Conservation (phyloP, 2,888 invertebrate species). For the Corbicula japonica region DNA sequence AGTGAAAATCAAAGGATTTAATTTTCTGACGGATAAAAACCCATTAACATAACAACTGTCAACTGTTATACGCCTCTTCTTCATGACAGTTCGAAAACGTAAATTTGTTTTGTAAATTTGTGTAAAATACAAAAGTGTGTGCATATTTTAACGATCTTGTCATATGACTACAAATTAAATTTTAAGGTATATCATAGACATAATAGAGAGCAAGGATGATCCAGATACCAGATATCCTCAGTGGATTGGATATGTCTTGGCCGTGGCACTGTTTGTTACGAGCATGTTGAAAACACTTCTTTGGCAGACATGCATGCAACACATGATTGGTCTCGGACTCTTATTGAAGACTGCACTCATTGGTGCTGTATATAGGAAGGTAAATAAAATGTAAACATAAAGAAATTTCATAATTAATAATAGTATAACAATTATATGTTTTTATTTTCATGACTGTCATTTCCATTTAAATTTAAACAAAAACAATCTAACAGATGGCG, state of each 20-base stretch:
- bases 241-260: constrained; percentile 49
- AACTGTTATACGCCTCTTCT: no score
- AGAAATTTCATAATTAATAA: no score
- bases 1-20: no score
- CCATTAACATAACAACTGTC: no score
- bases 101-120: no score
- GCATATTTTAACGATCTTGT: not conserved
- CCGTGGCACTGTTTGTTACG: constrained; percentile 47
- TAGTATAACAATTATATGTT: no score
- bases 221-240: constrained; percentile 2
- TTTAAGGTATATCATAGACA: constrained; percentile 53
- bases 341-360: constrained; percentile 46
- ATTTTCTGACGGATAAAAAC: no score
- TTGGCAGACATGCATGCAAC: constrained; percentile 48
- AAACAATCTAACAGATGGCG: no score
- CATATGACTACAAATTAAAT: no score
- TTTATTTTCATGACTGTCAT: not conserved
- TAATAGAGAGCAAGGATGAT: constrained; percentile 35
- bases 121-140: not conserved
- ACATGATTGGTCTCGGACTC: constrained; percentile 54
- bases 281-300: constrained; percentile 51
- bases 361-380: constrained; percentile 59
- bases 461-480: no score
- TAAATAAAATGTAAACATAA: not conserved
- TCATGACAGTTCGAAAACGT: no score